phyloP scores from a whole-genome alignment of 2,113 vertebrate species.

The Varanus komodoensis region DNA sequence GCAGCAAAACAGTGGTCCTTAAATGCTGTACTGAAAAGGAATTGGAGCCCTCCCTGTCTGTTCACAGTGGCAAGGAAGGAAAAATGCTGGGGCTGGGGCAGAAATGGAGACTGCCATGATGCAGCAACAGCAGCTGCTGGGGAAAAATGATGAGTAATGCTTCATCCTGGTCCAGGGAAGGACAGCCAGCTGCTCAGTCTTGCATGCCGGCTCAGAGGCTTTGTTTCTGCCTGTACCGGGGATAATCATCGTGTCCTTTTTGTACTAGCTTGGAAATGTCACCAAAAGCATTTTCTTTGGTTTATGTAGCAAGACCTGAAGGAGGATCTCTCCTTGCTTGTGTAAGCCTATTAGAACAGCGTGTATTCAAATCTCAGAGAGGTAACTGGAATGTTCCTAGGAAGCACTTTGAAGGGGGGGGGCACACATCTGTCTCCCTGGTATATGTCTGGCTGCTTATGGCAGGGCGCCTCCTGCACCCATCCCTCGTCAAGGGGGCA shows the following conservation, averaged over 20 bases:
- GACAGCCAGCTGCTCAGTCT: not conserved
- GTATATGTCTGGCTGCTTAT: no score
- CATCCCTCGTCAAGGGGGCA: not conserved
- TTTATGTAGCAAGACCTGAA: not conserved
- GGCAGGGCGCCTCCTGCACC: no score
- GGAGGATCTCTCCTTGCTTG: not conserved
- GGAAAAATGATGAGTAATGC: slow-evolving; percentile 39
- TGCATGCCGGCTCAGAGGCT: not conserved
- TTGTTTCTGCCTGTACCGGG: not conserved
- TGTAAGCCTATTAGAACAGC: not conserved
- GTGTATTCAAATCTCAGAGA: not conserved
- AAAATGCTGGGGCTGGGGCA: not conserved
- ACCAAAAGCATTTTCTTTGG: not conserved
- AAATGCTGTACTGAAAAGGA: not conserved
- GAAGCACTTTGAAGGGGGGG: not conserved
- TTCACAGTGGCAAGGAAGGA: not conserved
- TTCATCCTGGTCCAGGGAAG: not conserved
- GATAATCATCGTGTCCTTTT: not conserved
- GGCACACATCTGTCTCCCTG: no score
- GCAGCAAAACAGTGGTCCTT: not conserved
- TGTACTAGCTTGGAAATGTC: not conserved
- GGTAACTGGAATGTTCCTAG: not conserved
- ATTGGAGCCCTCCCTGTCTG: not conserved
- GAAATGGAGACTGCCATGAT: not conserved
- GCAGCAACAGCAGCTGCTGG: slow-evolving; percentile 22